Base-by-base conservation (phyloP, 2,797 vertebrate species). In the Aratinga solstitialis region DNA sequence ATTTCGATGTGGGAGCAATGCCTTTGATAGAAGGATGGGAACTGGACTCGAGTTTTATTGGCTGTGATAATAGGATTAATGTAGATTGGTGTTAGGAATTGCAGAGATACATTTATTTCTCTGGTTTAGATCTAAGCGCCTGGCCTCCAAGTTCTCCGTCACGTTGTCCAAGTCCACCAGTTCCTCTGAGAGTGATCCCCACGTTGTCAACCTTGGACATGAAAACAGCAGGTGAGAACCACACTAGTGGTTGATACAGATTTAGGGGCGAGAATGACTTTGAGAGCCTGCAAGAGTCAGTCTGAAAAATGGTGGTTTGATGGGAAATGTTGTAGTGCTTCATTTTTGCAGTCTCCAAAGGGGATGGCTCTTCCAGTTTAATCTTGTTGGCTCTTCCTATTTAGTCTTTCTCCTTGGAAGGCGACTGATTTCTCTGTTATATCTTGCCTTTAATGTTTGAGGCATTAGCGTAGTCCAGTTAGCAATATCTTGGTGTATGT, bases 181-280 rank as follows among this genome's bases (percentile, higher is more conserved):
- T 99, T 81, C 98, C 99, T 21, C 98, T 99, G 82, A 98, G 98
- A 97, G 98, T 99, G 90, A 98, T 99, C 80, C 99, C 99, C 72
- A 99, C 99, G 0, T 98, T 99, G 79, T 99, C 98, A 62, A 99
- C 99, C 32, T 98, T 98, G 85, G 99, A 99, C 97, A 99, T 99
- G 99, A 99, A 99, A 97, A 99, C 97, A 23, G 98, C 98, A 90
- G 99, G 99, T 99, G 79, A 98, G 98, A 73, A 36, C 56, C 22
- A 34, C 29, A 21, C 26, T 5, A 22, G n/a, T 30, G 42, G 3
- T 59, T 2, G 1, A 1, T 24, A 19, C 0, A 4, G 51, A 17
- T 61, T 42, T 30, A 20, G 19, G 7, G n/a, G 9, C 15, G 19
- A n/a, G 43, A 84, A 34, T n/a, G 58, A 9, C 51, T 54, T 62